These are phyloP conservation scores for Drosophila serrata DNA, from an alignment of 1,140 invertebrate genomes.

Conservation along the genomic window DNA sequence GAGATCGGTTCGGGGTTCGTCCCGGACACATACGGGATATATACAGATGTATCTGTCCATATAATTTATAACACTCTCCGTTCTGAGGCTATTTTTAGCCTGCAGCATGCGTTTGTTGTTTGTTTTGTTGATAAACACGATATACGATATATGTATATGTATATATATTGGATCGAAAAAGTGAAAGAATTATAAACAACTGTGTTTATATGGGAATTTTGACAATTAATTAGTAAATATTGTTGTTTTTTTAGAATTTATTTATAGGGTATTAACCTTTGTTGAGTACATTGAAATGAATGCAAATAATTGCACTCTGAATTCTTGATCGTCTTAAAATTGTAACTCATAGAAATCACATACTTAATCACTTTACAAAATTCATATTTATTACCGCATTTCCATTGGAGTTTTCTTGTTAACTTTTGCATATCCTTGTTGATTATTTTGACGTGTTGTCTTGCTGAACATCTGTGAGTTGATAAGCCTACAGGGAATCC, in stretches of 20 bases:
- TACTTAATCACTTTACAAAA: neutral
- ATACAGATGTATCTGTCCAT: slow-evolving; percentile 30
- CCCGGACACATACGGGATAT: slow-evolving; percentile 15
- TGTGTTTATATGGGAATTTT: slow-evolving; percentile 33
- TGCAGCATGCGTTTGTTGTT: slow-evolving; percentile 42
- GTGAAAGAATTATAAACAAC: slow-evolving; percentile 26
- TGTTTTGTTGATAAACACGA: slow-evolving; percentile 36
- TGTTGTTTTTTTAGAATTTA: slow-evolving; percentile 16
- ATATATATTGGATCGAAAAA: slow-evolving; percentile 14
- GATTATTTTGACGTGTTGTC: slow-evolving; percentile 80
- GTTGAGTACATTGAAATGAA: neutral
- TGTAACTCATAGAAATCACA: neutral
- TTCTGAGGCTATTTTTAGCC: slow-evolving; percentile 40
- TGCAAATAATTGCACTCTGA: neutral
- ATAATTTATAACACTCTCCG: slow-evolving; percentile 46
- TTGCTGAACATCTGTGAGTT: slow-evolving; percentile 84
- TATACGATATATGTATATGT: neutral
- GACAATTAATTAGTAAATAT: slow-evolving; percentile 12
- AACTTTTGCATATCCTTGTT: slow-evolving; percentile 27
- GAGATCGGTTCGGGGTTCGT: slow-evolving; percentile 16
- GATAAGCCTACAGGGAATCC: slow-evolving; percentile 48
- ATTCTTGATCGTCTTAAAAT: neutral
- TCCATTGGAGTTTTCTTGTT: no score
- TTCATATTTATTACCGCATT: neutral
- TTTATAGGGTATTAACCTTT: slow-evolving; percentile 10